Conservation (phyloP, 2,113 vertebrate genomes). For the Mormoops blainvillei region DNA sequence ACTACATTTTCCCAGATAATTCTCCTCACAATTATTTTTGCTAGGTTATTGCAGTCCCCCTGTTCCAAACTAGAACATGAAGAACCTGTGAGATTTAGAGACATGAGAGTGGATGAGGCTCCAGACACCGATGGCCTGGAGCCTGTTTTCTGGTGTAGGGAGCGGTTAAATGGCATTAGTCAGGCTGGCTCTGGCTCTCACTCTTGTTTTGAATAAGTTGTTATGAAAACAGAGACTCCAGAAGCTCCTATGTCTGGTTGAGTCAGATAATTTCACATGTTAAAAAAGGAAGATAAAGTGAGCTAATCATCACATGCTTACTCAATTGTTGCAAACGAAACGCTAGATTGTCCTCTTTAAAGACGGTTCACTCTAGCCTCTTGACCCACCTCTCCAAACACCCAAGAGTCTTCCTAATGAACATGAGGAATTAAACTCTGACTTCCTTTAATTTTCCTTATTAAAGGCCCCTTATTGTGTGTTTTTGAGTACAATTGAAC, state of each 20-base stretch:
- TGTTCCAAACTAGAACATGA: not conserved
- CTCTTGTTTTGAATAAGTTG: not conserved
- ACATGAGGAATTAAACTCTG: not conserved
- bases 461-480: not conserved
- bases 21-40: not conserved
- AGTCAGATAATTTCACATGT: constrained; percentile 7
- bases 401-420: not conserved
- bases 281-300: constrained; percentile 4
- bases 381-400: not conserved
- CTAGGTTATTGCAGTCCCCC: not conserved
- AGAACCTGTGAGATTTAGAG: not conserved
- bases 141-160: not conserved
- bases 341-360: not conserved
- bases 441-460: not conserved
- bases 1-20: not conserved
- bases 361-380: not conserved
- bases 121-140: not conserved
- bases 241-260: constrained; percentile 3
- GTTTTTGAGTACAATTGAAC: not conserved
- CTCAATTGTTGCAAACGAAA: not conserved
- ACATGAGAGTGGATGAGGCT: not conserved
- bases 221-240: constrained; percentile 22
- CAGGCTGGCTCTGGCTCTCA: not conserved
- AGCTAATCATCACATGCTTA: not conserved
- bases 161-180: not conserved